Conservation (phyloP, 2,797 vertebrate genomes). For the Melanogrammus aeglefinus region DNA sequence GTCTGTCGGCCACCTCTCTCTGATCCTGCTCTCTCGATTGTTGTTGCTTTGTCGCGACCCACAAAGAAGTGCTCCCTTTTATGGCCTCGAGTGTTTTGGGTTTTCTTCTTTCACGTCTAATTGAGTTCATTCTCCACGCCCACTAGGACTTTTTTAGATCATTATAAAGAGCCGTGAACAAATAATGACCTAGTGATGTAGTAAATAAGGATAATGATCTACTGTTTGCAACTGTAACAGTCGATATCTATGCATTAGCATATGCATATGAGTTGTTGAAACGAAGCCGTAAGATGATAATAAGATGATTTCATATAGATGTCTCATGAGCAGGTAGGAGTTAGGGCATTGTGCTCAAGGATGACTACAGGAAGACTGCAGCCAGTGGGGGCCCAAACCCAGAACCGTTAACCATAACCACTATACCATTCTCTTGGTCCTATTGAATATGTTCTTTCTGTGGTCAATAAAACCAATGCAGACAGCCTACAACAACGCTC, state of each 20-base stretch:
- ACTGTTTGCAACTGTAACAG: background rate
- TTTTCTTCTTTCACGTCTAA: background rate
- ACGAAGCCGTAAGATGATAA: background rate
- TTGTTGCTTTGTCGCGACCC: background rate
- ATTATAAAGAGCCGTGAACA: constrained; percentile 12
- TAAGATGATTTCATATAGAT: background rate
- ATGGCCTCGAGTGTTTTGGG: background rate
- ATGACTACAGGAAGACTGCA: background rate
- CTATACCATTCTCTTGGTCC: background rate
- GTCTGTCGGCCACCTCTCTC: constrained; percentile 45
- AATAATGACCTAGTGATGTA: background rate
- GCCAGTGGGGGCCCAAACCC: background rate
- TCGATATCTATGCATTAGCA: background rate
- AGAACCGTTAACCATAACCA: background rate
- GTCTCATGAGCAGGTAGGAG: background rate
- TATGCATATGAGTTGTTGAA: background rate
- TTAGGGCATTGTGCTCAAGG: background rate
- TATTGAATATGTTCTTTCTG: background rate
- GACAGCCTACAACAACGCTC: too few species aligned
- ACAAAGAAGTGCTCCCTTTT: background rate
- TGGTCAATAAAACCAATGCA: too few species aligned
- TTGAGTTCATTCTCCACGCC: constrained; percentile 1
- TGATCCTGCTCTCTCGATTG: constrained; percentile 38
- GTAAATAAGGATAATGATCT: background rate
- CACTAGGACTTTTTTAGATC: background rate